Conservation (phyloP, 2,113 vertebrate genomes). For the Shinisaurus crocodilurus region DNA sequence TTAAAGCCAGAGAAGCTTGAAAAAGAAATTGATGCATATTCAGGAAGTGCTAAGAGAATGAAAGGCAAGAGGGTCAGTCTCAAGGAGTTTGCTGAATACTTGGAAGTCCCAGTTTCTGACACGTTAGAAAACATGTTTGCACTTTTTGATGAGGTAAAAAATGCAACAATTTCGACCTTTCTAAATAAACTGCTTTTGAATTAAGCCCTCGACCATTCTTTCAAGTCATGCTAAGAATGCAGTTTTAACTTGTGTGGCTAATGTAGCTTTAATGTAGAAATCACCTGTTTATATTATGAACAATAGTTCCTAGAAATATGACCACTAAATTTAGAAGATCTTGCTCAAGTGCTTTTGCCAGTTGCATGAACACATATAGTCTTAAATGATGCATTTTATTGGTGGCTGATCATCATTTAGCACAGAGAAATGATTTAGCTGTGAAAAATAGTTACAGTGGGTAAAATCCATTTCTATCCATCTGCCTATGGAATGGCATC, state of each 20-base stretch:
- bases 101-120: slow-evolving; percentile 85
- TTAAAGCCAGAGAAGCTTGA: slow-evolving; percentile 87
- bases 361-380: neutral
- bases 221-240: neutral
- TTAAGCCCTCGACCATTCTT: neutral
- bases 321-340: neutral
- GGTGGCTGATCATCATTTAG: neutral
- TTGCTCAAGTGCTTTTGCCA: neutral
- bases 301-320: neutral
- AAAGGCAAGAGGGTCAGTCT: slow-evolving; percentile 77
- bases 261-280: neutral
- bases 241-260: neutral
- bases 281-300: neutral
- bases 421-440: neutral
- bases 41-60: slow-evolving; percentile 78
- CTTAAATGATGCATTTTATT: neutral
- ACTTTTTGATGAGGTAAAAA: slow-evolving; percentile 92
- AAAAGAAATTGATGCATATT: slow-evolving; percentile 84
- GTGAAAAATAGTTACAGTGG: neutral
- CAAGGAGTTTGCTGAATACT: slow-evolving; percentile 85
- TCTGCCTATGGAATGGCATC: neutral
- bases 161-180: neutral
- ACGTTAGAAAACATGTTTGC: slow-evolving; percentile 87
- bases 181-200: neutral
- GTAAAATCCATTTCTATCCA: neutral